A percentile compares a stretch with the other conserved stretches of the same genome.
Conservation (phyloP, 2,797 vertebrate species). For the Coranthus polyacanthus region DNA sequence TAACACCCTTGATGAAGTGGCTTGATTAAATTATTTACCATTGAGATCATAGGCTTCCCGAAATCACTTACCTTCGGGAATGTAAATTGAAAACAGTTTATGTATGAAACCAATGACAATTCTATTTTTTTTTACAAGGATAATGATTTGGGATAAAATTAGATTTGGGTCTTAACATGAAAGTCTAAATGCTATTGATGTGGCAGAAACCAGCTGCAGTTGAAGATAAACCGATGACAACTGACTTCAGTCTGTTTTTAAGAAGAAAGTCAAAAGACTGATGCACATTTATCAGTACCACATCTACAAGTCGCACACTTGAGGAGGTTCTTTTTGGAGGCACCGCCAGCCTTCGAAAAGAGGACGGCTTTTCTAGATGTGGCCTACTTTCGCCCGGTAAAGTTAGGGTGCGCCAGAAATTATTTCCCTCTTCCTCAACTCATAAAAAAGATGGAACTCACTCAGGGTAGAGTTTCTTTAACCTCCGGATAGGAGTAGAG, state of each 20-base stretch:
- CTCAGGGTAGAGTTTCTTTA: slow-evolving; percentile 72
- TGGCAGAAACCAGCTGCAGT: slow-evolving; percentile 20
- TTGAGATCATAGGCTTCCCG: too few relatives aligned
- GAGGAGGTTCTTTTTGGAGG: slow-evolving; percentile 41
- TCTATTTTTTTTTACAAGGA: slow-evolving; percentile 7
- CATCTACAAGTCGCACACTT: slow-evolving; percentile 22
- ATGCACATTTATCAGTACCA: slow-evolving; percentile 21
- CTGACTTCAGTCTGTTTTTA: slow-evolving; percentile 23
- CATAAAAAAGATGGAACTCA: slow-evolving; percentile 70
- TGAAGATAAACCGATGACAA: slow-evolving; percentile 19
- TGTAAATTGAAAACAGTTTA: too few relatives aligned
- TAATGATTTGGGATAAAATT: slow-evolving; percentile 3
- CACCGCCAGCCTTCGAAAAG: slow-evolving; percentile 49
- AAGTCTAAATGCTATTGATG: slow-evolving; percentile 18
- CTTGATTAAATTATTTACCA: background rate
- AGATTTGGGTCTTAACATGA: slow-evolving; percentile 16
- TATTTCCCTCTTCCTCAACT: slow-evolving; percentile 78
- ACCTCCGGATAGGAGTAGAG: slow-evolving; percentile 70
- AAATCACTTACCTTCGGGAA: too few relatives aligned
- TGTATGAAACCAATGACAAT: too few relatives aligned
- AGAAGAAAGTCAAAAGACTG: slow-evolving; percentile 1
- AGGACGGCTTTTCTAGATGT: slow-evolving; percentile 63
- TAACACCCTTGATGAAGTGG: background rate
- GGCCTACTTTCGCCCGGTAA: slow-evolving; percentile 72
- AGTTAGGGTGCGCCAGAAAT: slow-evolving; percentile 68